Base-by-base conservation (phyloP, 2,888 invertebrate genomes). In the Leucoma salicis region DNA sequence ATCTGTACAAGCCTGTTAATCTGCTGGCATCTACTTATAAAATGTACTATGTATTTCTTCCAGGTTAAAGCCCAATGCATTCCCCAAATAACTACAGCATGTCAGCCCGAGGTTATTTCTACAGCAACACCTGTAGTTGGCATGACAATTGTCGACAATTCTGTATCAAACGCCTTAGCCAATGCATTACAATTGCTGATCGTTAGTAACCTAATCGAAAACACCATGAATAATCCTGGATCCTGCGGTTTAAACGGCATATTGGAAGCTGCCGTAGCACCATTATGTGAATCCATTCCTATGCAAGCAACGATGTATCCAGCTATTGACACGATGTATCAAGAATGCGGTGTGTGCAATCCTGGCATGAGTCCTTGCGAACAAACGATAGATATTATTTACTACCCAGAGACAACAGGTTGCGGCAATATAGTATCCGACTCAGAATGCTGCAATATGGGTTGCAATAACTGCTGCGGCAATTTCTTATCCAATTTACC, bases 131-230 rank as follows among this genome's bases (percentile, higher is more conserved):
- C 64, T 14, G 49, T 67, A 0, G 58, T 69, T 2, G 48, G 66
- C 0, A 74, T 74, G 0, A 78, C 81, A 0, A 49, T 81, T 0
- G 46, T 81, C 1, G 82, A 85, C 35, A 80, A 78, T 33, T 71
- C 75, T 0, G 50, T 85, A 2, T 71, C 78, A 1, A 82, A 74
- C 35, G 55, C 80, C 0, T 51, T 85, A 14, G 83, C 80, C 0
- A 82, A 82, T 18, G 74, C 82, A 0, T 46, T 85, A 1, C 83
- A 83, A 42, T 47, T 83, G 0, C 50, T 83, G 0, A 74, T 85
- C 0, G 74, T 78, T 0, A 80, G 77, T n/a, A 76, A 82, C 6
- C 48, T 82, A 0, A 60, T 82, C 1, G 74, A 76, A 37, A 62
- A 60, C 14, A 62, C 67, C 0, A 46, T 53, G 29, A 52, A 42